Evolutionary conservation across 2,888 invertebrate species (phyloP), one percentile per base, ranked within the genome.

Genomic region (Elysia crispata): DNA sequence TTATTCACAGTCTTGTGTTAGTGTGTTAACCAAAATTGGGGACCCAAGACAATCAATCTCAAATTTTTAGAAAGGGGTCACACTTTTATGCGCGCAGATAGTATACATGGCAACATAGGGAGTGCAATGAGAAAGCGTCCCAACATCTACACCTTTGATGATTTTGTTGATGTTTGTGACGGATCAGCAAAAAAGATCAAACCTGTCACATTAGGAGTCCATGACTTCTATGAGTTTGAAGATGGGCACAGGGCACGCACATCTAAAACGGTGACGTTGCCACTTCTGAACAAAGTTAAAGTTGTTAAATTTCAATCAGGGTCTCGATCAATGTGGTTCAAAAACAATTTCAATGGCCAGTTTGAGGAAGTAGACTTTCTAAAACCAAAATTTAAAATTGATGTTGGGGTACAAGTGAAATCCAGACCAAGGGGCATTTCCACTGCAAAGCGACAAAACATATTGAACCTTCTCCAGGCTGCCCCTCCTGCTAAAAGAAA

Each of bases 41-140:
- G n/a, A 31, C n/a, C 49, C n/a, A 41, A 70, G n/a, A 33, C 33
- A 70, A 30, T 70, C 23, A 31, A 8, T 20, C 23, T 70, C 41
- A 70, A 33, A 41, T 70, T 28, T 41, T 70, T 70, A n/a, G 70
- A 70, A 30, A 30, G 31, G n/a, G 70, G 70, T 33, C 70, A 70
- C 30, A 41, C 66, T n/a, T 41, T 70, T 41, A 70, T 70, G 70
- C 31, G 31, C n/a, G 18, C 70, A 70, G 49, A 70, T 30, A n/a
- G 31, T 41, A 23, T 41, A 28, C 70, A 70, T 30, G 70, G 28
- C n/a, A n/a, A 41, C n/a, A 70, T 31, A n/a, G 33, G 33, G 33
- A 70, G 30, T n/a, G 31, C 30, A 33, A 70, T 70, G 70, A 70
- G 70, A 66, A 66, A 66, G 70, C 30, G n/a, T 28, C 41, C n/a